Evolutionary conservation across 35 echinoderm and acorn worm genomes (phyloP).

Genomic region (Stichopus chloronotus): DNA sequence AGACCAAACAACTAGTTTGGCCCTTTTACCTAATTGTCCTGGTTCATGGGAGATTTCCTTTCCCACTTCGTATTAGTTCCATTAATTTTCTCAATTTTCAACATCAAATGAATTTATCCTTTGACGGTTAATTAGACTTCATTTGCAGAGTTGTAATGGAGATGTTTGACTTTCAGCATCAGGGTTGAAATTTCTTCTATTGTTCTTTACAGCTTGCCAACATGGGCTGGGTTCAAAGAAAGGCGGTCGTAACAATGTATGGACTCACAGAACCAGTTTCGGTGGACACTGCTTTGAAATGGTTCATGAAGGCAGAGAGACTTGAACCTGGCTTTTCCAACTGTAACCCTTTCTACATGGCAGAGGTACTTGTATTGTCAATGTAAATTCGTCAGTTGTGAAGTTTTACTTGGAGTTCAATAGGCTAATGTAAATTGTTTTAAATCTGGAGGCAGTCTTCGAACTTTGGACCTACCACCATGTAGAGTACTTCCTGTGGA

Average conservation of each 20-base stretch:
- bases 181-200: neutral
- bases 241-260: conserved; percentile 74
- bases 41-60: no score
- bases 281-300: conserved; percentile 75
- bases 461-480: no score
- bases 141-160: no score
- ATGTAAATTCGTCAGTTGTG: neutral
- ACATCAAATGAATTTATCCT: no score
- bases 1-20: no score
- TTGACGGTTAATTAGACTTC: no score
- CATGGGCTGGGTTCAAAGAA: conserved; percentile 79
- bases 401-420: neutral
- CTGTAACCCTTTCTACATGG: conserved; percentile 77
- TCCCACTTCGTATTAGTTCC: no score
- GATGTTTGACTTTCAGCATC: no score
- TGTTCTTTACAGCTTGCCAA: conserved; percentile 64
- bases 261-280: conserved; percentile 66
- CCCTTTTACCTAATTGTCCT: no score
- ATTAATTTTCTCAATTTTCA: no score
- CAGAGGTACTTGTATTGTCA: conserved; percentile 53
- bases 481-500: no score
- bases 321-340: conserved; percentile 81
- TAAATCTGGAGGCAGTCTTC: no score
- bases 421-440: neutral
- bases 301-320: conserved; percentile 79